Conservation (phyloP, 2,113 vertebrate genomes). For the Oenanthe oenanthe region DNA sequence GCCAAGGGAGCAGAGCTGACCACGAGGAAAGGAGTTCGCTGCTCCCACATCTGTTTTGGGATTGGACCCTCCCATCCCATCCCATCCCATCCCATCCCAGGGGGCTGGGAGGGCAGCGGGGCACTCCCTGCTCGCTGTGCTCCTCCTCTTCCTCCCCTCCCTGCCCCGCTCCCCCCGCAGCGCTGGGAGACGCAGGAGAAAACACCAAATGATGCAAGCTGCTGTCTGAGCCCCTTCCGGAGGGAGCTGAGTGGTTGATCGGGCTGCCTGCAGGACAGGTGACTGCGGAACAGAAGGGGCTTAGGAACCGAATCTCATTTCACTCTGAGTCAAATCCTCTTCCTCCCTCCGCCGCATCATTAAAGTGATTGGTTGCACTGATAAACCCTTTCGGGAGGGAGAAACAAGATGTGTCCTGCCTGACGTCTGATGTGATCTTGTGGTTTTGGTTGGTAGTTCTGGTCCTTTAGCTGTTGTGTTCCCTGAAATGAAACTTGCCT, state of each 20-base stretch:
- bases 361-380: slow-evolving; percentile 33
- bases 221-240: slow-evolving; percentile 51
- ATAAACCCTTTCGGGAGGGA: slow-evolving; percentile 34
- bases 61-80: too few species aligned
- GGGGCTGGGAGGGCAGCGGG: too few species aligned
- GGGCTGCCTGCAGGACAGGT: slow-evolving; percentile 29
- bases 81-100: not conserved
- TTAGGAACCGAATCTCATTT: slow-evolving; percentile 46
- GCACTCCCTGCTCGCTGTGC: not conserved
- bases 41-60: fast-evolving
- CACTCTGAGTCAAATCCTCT: slow-evolving; percentile 63
- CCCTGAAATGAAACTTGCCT: slow-evolving; percentile 33
- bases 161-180: not conserved
- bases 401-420: slow-evolving; percentile 49
- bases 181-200: not conserved
- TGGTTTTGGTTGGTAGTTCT: slow-evolving; percentile 45
- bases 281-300: slow-evolving; percentile 45
- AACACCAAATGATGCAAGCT: not conserved
- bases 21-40: not conserved
- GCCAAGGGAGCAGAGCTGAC: not conserved
- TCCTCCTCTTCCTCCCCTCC: not conserved
- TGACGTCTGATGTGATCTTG: slow-evolving; percentile 60
- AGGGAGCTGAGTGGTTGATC: slow-evolving; percentile 5
- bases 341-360: slow-evolving; percentile 59
- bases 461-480: slow-evolving; percentile 13